A percentile compares a stretch with the other conserved stretches of the same genome.
These are phyloP conservation scores for Percopsis transmontana DNA, from an alignment of 2,113 vertebrate genomes.

Conservation along the genomic window DNA sequence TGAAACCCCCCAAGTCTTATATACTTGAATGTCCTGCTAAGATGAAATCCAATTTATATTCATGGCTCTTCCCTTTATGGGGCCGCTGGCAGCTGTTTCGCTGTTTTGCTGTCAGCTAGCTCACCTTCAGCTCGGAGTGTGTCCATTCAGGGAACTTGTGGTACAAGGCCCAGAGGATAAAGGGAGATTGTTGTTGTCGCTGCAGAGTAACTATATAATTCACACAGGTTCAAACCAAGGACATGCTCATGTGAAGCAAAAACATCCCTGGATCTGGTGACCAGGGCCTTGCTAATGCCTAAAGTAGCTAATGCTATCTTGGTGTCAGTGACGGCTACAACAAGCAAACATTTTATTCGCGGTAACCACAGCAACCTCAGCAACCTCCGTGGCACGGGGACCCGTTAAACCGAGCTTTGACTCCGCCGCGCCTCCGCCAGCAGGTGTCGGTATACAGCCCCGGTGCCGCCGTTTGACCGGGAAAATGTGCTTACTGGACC, in stretches of 20 bases:
- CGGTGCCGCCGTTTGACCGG: too few species aligned
- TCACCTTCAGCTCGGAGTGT: conserved; percentile 41
- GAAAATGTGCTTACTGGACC: too few species aligned
- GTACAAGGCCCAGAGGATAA: not conserved
- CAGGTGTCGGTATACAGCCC: too few species aligned
- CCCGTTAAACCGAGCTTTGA: too few species aligned
- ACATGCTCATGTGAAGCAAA: not conserved
- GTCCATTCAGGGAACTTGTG: not conserved
- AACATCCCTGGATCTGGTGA: not conserved
- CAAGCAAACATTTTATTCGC: too few species aligned
- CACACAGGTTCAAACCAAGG: not conserved
- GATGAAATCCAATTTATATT: conserved; percentile 63
- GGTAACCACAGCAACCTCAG: too few species aligned
- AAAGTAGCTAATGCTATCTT: too few species aligned
- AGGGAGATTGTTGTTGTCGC: conserved; percentile 8
- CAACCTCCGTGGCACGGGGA: too few species aligned
- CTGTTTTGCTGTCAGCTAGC: too few species aligned
- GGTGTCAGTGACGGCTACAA: too few species aligned
- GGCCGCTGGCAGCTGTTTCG: conserved; percentile 41
- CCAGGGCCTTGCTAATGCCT: too few species aligned
- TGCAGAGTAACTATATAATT: not conserved
- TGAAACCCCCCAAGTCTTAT: conserved; percentile 26
- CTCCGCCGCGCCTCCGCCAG: too few species aligned
- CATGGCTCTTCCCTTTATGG: conserved; percentile 48
- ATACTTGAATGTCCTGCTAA: conserved; percentile 42